Evolutionary conservation across 2,888 invertebrate species (phyloP).

Genomic region (Amblyjoppa fuscipennis): DNA sequence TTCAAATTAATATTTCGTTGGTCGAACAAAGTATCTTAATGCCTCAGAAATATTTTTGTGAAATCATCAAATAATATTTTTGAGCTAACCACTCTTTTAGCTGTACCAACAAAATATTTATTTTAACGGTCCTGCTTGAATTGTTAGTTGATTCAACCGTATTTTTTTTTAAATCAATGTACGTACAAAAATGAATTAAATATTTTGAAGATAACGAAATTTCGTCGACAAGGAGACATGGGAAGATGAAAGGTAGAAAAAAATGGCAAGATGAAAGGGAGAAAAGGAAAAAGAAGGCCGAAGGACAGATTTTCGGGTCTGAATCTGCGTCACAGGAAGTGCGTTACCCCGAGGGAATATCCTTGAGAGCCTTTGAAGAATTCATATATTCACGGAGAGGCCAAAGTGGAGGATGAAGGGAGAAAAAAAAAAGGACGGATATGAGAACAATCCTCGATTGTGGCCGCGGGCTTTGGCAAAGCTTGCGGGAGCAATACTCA

Average conservation of each 20-base stretch:
- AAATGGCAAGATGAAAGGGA: not conserved
- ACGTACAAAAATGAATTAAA: no score
- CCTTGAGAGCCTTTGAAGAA: constrained; percentile 53
- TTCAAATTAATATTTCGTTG: no score
- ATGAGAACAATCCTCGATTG: constrained; percentile 24
- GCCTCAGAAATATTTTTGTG: no score
- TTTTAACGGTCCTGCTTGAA: no score
- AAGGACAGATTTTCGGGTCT: not conserved
- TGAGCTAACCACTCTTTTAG: no score
- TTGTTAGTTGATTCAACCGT: no score
- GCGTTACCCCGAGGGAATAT: constrained; percentile 15
- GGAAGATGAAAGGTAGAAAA: not conserved
- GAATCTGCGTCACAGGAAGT: not conserved
- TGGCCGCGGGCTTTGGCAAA: not conserved
- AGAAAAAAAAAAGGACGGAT: constrained; percentile 10
- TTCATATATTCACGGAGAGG: constrained; percentile 56
- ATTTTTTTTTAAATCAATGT: no score
- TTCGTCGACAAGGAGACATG: no score
- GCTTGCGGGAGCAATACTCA: not conserved
- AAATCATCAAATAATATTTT: no score
- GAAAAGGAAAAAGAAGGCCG: not conserved
- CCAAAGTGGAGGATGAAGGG: constrained; percentile 22
- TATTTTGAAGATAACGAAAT: no score
- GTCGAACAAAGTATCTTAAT: no score
- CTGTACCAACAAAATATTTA: no score